These are phyloP conservation scores for Lamellibrachia satsuma DNA, from an alignment of 2,888 invertebrate genomes.

Conservation along the genomic window DNA sequence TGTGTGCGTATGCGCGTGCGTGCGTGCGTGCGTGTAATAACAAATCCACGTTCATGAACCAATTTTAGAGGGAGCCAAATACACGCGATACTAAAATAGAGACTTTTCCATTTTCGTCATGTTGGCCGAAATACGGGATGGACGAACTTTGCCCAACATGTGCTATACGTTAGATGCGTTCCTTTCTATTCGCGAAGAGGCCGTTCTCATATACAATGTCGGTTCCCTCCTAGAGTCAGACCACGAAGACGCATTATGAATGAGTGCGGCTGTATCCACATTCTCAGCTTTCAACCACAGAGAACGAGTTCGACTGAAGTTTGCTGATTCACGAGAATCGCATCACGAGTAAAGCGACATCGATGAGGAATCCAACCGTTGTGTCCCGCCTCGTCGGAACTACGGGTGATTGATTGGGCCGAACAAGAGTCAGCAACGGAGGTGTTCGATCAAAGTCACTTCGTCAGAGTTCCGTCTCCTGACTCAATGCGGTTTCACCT, in stretches of 20 bases:
- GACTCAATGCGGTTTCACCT: neutral
- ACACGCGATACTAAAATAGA: neutral
- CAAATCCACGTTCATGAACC: neutral
- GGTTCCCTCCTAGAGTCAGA: neutral
- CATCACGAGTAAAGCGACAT: neutral
- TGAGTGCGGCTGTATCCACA: neutral
- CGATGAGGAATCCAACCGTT: neutral
- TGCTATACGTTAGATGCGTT: neutral
- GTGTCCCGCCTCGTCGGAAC: neutral
- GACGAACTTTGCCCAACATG: neutral
- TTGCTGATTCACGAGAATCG: neutral
- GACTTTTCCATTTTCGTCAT: neutral
- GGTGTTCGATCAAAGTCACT: neutral
- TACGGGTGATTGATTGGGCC: neutral
- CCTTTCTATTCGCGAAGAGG: neutral
- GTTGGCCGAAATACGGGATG: neutral
- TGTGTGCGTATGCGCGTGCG: too few relatives aligned
- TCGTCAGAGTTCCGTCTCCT: neutral
- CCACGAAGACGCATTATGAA: neutral
- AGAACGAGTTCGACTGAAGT: neutral
- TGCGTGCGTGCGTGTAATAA: too few relatives aligned
- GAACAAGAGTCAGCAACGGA: neutral
- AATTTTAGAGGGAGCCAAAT: neutral
- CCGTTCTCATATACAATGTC: neutral
- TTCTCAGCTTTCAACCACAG: neutral